Evolutionary conservation across 2,113 vertebrate species (phyloP), one percentile per base, ranked within the genome.

Genomic region (Plectropomus leopardus): DNA sequence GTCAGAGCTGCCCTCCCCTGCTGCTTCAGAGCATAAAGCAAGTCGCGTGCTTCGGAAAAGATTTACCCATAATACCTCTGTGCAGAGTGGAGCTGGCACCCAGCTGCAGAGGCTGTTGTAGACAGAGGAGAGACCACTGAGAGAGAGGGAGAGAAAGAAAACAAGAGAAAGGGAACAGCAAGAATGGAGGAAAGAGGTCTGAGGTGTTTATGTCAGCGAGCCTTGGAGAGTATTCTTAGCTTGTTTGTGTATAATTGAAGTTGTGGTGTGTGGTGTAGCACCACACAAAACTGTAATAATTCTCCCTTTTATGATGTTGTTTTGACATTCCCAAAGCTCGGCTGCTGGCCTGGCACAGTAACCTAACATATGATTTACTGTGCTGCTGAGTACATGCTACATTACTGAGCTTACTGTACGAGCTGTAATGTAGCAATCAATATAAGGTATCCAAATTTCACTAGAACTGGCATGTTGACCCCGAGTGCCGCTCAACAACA

Each of bases 161-260:
- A 85, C 51, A 86, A 72, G 76, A 82, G n/a, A 44, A 73, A 76
- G 59, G 50, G 80, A 79, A 76, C 57, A 73, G 45, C 59, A 64
- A 63, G 57, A 71, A 64, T 51, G 3, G 47, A 77, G 61, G 44
- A 66, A 80, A 66, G 85, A 85, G 87, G 86, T 79, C 82, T 65
- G 79, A 91, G 89, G 86, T 92, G 90, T 94, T 91, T 87, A 86
- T 93, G 92, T 94, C 86, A 84, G 82, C 24, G 50, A 86, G 80
- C 63, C 80, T 77, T 69, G n/a, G 61, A 86, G 76, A 79, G 78
- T 92, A 92, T 93, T 92, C 89, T 90, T 88, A 93, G 92, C 87
- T 92, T 93, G 93, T 93, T 94, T 93, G 89, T 93, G 90, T 94
- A 84, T 88, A 90, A 88, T 91, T 91, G 89, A 90, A 89, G 91